Evolutionary conservation across 1,140 invertebrate species (phyloP).

Genomic region (Camponotus vicinus): DNA sequence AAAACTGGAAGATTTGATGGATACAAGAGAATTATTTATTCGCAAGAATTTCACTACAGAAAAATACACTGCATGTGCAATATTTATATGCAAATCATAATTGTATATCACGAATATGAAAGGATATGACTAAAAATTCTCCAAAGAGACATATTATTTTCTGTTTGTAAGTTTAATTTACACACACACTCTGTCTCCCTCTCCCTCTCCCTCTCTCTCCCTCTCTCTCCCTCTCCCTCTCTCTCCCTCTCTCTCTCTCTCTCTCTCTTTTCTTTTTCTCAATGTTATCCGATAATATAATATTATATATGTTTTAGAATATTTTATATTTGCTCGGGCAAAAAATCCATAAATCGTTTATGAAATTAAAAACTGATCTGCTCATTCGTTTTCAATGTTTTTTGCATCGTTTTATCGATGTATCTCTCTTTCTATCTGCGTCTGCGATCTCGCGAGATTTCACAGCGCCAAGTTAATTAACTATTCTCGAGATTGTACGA

Average conservation of each 20-base stretch:
- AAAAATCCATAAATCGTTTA: neutral
- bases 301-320: neutral
- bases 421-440: neutral
- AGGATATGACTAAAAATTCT: constrained; percentile 16
- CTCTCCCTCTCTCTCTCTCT: too few relatives aligned
- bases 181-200: too few relatives aligned
- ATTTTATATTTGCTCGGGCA: neutral
- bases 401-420: neutral
- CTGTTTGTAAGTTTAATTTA: neutral
- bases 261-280: too few relatives aligned
- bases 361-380: neutral
- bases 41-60: neutral
- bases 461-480: constrained; percentile 25
- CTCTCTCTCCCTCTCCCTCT: too few relatives aligned
- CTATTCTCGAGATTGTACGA: constrained; percentile 1
- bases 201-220: too few relatives aligned
- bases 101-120: neutral
- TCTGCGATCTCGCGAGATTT: constrained; percentile 11
- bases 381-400: neutral
- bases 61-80: neutral
- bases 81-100: neutral
- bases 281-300: too few relatives aligned
- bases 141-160: neutral
- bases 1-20: neutral
- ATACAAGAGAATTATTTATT: neutral